Evolutionary conservation across 2,888 invertebrate species (phyloP).

Genomic region (Eupithecia exiguata): DNA sequence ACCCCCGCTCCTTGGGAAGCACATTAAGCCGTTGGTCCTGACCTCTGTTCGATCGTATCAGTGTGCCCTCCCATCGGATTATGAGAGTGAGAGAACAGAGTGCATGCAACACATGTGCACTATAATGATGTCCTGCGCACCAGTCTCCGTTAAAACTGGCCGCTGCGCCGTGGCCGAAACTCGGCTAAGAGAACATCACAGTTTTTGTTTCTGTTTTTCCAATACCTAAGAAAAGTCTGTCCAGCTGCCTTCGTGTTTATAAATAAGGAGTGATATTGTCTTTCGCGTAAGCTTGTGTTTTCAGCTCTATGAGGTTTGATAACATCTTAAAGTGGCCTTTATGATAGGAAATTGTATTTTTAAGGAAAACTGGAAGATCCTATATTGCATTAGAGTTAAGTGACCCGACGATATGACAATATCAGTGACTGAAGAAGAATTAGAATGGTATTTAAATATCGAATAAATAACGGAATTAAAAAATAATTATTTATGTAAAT

Average conservation of each 20-base stretch:
- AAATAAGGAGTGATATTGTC: slow-evolving; percentile 5
- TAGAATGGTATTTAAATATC: background rate
- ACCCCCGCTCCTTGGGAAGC: no score
- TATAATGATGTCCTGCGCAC: no score
- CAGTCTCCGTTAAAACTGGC: no score
- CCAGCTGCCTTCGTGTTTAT: background rate
- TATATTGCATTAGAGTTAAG: slow-evolving; percentile 11
- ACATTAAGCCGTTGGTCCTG: no score
- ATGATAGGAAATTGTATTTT: slow-evolving; percentile 20
- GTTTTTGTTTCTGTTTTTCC: no score
- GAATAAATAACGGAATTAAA: background rate
- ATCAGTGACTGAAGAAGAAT: background rate
- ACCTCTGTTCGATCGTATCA: no score
- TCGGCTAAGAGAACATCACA: no score
- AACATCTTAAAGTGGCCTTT: slow-evolving; percentile 26
- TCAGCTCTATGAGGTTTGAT: slow-evolving; percentile 22
- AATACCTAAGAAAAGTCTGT: no score
- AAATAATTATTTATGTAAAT: background rate
- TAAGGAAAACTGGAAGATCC: slow-evolving; percentile 9
- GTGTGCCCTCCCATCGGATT: no score
- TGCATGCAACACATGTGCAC: no score
- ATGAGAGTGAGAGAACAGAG: no score
- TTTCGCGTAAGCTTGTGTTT: slow-evolving; percentile 14
- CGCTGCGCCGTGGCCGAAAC: no score
- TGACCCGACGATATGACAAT: slow-evolving; percentile 1